These are phyloP conservation scores for Boleophthalmus pectinirostris DNA, from an alignment of 2,113 vertebrate species.

Conservation along the genomic window DNA sequence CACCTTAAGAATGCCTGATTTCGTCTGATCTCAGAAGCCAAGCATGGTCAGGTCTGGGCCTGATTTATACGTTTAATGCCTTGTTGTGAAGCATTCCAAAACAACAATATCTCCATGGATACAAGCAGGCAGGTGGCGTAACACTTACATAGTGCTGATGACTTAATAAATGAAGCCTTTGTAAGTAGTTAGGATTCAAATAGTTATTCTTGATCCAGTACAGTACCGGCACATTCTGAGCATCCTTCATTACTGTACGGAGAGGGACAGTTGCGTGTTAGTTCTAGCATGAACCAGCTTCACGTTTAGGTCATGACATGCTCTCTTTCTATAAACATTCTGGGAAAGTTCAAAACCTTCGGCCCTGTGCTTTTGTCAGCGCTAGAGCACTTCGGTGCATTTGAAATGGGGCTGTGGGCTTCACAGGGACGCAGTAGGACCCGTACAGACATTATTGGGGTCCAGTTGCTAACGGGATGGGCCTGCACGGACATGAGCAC, in stretches of 20 bases:
- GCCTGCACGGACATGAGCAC: not conserved
- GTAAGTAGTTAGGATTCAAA: too few species aligned
- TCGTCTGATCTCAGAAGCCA: too few species aligned
- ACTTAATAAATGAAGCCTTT: too few species aligned
- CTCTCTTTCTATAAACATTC: conserved; percentile 21
- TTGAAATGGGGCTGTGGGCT: conserved; percentile 41
- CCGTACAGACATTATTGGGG: not conserved
- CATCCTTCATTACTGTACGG: not conserved
- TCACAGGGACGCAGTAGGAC: conserved; percentile 31
- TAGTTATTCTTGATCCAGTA: too few species aligned
- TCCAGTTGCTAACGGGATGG: not conserved
- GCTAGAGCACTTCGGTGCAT: conserved; percentile 17
- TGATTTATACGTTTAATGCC: too few species aligned
- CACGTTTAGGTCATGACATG: conserved; percentile 12
- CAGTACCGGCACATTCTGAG: not conserved
- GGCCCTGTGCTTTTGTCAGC: conserved; percentile 7
- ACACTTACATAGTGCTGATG: too few species aligned
- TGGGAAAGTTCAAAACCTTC: conserved; percentile 34
- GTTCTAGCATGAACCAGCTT: conserved; percentile 3
- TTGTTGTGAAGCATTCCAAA: too few species aligned
- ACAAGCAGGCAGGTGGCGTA: too few species aligned
- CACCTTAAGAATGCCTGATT: too few species aligned
- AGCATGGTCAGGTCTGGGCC: too few species aligned
- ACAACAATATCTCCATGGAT: too few species aligned
- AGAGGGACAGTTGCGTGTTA: not conserved